Conservation (phyloP, 2,797 vertebrate genomes). For the Buphagus erythrorhynchus region DNA sequence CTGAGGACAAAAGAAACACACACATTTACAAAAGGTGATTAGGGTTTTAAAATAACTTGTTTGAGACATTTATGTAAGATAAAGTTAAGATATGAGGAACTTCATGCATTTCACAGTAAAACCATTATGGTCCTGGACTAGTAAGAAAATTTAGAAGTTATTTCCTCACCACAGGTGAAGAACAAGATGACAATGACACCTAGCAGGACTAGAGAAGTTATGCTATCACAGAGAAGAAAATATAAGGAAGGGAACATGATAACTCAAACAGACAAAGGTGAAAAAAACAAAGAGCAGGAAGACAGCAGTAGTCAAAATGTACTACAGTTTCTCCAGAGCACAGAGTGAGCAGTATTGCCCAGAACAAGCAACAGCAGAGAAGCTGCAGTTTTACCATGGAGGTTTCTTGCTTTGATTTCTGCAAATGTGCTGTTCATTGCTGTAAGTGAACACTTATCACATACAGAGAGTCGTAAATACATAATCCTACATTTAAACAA, state of each 20-base stretch:
- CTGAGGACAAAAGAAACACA: constrained; percentile 71
- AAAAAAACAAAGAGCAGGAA: background rate
- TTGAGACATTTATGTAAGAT: background rate
- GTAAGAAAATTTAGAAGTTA: background rate
- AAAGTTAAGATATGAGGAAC: background rate
- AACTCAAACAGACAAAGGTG: background rate
- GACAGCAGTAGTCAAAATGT: background rate
- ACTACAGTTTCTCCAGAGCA: background rate
- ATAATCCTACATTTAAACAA: background rate
- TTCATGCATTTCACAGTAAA: background rate
- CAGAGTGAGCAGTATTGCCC: background rate
- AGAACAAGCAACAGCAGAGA: background rate
- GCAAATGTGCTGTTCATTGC: background rate
- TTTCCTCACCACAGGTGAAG: background rate
- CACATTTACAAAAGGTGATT: background rate
- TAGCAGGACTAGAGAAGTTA: background rate
- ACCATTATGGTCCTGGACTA: background rate
- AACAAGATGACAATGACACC: background rate
- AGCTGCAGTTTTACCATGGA: background rate
- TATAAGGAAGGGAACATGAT: background rate
- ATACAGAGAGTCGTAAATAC: background rate
- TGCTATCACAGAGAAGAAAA: background rate
- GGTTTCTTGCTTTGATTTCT: background rate
- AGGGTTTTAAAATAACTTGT: background rate
- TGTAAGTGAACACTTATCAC: background rate